Conservation (phyloP, 2,113 vertebrate genomes). For the Mesitornis unicolor region DNA sequence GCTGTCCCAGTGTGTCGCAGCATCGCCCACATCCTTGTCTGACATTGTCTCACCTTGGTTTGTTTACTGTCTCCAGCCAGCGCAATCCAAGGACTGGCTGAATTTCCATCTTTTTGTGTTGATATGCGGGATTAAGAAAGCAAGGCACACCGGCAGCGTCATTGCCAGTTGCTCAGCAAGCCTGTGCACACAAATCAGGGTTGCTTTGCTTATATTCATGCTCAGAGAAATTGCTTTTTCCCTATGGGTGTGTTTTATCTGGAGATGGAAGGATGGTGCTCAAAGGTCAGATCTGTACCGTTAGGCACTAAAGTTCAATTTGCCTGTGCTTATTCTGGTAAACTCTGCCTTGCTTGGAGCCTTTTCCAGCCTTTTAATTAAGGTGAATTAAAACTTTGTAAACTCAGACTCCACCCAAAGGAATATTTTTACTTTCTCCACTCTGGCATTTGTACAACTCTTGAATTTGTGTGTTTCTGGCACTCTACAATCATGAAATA, state of each 20-base stretch:
- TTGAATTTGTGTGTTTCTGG: not conserved
- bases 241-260: not conserved
- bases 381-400: not conserved
- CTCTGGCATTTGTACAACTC: not conserved
- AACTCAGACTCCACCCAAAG: not conserved
- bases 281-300: not conserved
- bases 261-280: not conserved
- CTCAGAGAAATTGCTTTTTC: not conserved
- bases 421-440: not conserved
- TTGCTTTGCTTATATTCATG: not conserved
- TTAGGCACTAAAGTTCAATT: not conserved
- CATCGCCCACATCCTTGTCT: not conserved
- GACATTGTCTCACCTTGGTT: not conserved
- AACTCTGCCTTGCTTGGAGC: fast-evolving
- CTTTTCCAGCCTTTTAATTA: not conserved
- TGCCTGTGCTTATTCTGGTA: not conserved
- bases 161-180: not conserved
- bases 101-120: not conserved
- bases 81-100: not conserved
- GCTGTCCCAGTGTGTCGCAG: fast-evolving
- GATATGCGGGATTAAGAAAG: not conserved
- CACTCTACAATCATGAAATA: not conserved
- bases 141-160: fast-evolving
- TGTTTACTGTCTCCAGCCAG: not conserved
- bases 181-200: not conserved